These are phyloP conservation scores for Acanthurus lineatus DNA, from an alignment of 2,797 vertebrate genomes.

Conservation along the genomic window DNA sequence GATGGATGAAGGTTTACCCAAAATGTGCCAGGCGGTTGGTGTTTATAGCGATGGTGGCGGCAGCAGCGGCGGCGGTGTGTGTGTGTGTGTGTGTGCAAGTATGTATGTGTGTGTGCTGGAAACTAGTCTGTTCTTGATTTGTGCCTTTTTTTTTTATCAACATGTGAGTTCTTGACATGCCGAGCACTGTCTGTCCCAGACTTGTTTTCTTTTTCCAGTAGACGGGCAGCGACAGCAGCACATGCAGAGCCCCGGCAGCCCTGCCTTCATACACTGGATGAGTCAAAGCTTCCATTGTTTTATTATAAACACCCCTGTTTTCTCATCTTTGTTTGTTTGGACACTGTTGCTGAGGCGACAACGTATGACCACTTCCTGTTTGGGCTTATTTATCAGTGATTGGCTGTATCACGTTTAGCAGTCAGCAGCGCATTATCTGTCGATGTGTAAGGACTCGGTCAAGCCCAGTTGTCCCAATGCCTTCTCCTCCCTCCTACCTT, in stretches of 20 bases:
- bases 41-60: conserved; percentile 40
- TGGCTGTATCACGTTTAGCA: conserved; percentile 35
- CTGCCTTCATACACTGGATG: conserved; percentile 77
- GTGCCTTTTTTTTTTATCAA: conserved; percentile 81
- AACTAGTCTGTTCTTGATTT: conserved; percentile 75
- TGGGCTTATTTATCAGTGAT: conserved; percentile 81
- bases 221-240: conserved; percentile 34
- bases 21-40: conserved; percentile 59
- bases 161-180: conserved; percentile 59
- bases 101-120: conserved; percentile 34
- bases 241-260: conserved; percentile 16
- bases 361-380: conserved; percentile 80
- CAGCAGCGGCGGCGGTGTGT: background rate
- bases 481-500: conserved; percentile 79
- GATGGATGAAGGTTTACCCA: conserved; percentile 47
- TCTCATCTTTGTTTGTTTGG: conserved; percentile 63
- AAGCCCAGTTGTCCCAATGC: conserved; percentile 80
- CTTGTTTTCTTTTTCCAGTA: conserved; percentile 43
- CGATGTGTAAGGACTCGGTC: conserved; percentile 61
- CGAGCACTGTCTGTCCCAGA: conserved; percentile 51
- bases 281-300: conserved; percentile 66
- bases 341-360: conserved; percentile 73
- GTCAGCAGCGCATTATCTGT: conserved; percentile 50
- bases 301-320: background rate
- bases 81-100: too few species aligned